Base-by-base conservation (phyloP, 1,140 invertebrate genomes). In the Solenopsis invicta region DNA sequence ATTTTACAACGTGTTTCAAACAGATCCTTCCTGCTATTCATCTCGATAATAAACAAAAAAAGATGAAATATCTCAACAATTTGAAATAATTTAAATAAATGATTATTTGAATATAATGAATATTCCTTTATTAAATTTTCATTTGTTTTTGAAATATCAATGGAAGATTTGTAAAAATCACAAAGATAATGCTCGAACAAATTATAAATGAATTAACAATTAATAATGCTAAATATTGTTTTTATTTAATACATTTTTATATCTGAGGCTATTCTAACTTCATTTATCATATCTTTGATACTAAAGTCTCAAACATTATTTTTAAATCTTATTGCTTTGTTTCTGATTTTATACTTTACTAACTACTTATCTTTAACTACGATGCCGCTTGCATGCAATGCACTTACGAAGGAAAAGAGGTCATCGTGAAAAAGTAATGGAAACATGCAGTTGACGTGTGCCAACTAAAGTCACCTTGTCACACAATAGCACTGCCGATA, bases 371-470 rank as follows among this genome's bases (percentile, higher is more conserved):
- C 56, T 78, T 48, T n/a, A 78, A 64, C 24, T 2, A 16, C 56
- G 24, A 29, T 62, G 18, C 13, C 16, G 21, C 21, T 62, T 64
- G 56, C 74, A 21, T 76, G 54, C 75, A 78, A 64, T 78, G 41
- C 41, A 78, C 41, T 48, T 78, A 24, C 16, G 16, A 29, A 62
- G 16, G 9, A 48, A 77, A 78, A 64, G 75, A 64, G 56, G 24
- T 37, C 56, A 78, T 64, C 41, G 18, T 48, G 24, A 64, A 78
- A 78, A 78, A 78, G 12, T 64, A 78, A 78, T 78, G 56, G 45
- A 78, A 78, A 77, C 24, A 29, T 61, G 59, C 41, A 64, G 45
- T 34, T 64, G 59, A 64, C 75, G 16, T 78, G 59, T 1, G 59
- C 37, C 45, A 45, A 62, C 56, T 61, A 62, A 62, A 77, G 16